phyloP scores from a whole-genome alignment of 2,888 invertebrate genomes.

The Barypeithes pellucidus region DNA sequence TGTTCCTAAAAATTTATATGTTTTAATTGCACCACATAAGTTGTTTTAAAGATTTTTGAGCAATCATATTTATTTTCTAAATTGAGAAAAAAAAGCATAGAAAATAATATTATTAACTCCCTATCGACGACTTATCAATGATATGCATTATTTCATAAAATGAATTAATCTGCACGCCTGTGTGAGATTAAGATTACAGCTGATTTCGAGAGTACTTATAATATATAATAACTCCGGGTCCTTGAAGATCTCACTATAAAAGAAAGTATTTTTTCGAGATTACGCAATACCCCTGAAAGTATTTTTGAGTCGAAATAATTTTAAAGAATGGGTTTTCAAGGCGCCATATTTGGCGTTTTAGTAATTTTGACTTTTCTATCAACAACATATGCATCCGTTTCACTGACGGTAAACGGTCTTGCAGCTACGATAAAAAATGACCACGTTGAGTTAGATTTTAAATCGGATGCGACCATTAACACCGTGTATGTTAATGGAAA shows the following conservation, averaged over 20 bases:
- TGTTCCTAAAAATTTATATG: too few species aligned
- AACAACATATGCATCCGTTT: conserved; percentile 24
- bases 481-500: conserved; percentile 21
- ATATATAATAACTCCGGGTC: not conserved
- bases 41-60: too few species aligned
- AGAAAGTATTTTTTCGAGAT: not conserved
- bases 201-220: too few species aligned
- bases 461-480: conserved; percentile 21
- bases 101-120: too few species aligned
- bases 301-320: not conserved
- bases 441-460: conserved; percentile 38
- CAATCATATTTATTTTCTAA: too few species aligned
- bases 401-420: conserved; percentile 30
- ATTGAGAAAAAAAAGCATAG: too few species aligned
- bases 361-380: not conserved
- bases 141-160: too few species aligned
- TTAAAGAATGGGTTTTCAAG: conserved; percentile 9
- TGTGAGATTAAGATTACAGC: too few species aligned
- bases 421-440: conserved; percentile 32
- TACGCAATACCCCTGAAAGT: not conserved
- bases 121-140: too few species aligned
- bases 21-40: too few species aligned
- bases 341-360: not conserved
- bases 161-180: too few species aligned
- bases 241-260: not conserved